Evolutionary conservation across 2,113 vertebrate genomes (phyloP), one percentile per base, ranked within the genome.

Genomic region (Halcyon malimbica): DNA sequence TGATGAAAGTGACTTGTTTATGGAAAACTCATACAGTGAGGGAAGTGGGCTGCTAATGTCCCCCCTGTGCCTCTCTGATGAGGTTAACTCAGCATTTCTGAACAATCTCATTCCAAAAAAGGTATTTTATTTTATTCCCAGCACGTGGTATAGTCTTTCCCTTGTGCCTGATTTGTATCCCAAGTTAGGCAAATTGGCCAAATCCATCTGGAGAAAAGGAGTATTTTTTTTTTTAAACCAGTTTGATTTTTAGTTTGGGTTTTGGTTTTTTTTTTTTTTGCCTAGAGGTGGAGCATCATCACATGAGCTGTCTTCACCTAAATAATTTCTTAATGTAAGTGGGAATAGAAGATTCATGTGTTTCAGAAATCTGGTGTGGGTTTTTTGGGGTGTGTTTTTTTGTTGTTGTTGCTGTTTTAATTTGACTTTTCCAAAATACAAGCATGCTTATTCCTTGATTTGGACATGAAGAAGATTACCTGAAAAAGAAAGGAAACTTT

Each of bases 41-140:
- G 97, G 96, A 16, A 90, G 89, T 31, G 98, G 97, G 37, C 96
- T 98, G 84, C 97, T 99, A 10, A 97, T 99, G 94, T 99, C 99
- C 26, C 99, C 99, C 2, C 97, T 99, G n/a, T 99, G 99, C 95
- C 98, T 99, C 76, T 99, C 99, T 79, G 98, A 98, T 20, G 99
- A 99, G 90, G 97, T 99, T 80, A 99, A 99, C 64, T 97, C 97
- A 0, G 98, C 98, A 3, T 98, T 99, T 67, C 98, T 99, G 87
- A 98, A 98, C 96, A 98, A 98, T 96, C 98, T 97, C 69, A 98
- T 99, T 95, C 99, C 99, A 46, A 98, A 99, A 96, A 99, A 99
- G 99, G 99, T 99, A 24, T 87, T 81, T 13, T 48, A 16, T 77
- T 78, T 65, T 46, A 10, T 88, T 70, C 81, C 60, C 44, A 62